Conservation (phyloP, 1,140 invertebrate species). For the Habropoda laboriosa region DNA sequence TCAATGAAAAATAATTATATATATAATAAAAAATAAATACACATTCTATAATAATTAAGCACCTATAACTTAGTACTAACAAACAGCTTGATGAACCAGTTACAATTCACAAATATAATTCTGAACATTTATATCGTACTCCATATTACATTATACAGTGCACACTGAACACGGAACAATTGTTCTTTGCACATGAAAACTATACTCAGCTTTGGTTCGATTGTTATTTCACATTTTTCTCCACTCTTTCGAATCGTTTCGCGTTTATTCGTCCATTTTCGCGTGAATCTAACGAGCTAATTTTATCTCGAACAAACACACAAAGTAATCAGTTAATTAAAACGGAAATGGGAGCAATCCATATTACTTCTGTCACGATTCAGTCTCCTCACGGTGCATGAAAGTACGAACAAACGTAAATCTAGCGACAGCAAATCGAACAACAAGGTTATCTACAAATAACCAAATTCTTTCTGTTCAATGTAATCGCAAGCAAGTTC, state of each 20-base stretch:
- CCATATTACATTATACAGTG: too few species aligned
- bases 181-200: not conserved
- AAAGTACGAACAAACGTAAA: not conserved
- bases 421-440: conserved; percentile 10
- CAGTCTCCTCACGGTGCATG: not conserved
- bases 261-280: not conserved
- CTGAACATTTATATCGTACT: too few species aligned
- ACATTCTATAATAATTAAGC: too few species aligned
- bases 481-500: not conserved
- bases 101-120: too few species aligned
- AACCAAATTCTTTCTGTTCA: not conserved
- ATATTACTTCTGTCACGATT: not conserved
- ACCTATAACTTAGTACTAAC: too few species aligned
- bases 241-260: not conserved
- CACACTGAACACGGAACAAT: too few species aligned
- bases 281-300: not conserved
- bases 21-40: too few species aligned
- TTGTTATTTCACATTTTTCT: not conserved
- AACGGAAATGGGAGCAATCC: not conserved
- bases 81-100: too few species aligned
- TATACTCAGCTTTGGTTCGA: not conserved
- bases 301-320: not conserved
- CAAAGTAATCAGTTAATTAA: conserved; percentile 7
- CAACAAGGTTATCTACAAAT: conserved; percentile 6
- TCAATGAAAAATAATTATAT: too few species aligned